Base-by-base conservation (phyloP, 2,888 invertebrate species). In the Acleris emargana region DNA sequence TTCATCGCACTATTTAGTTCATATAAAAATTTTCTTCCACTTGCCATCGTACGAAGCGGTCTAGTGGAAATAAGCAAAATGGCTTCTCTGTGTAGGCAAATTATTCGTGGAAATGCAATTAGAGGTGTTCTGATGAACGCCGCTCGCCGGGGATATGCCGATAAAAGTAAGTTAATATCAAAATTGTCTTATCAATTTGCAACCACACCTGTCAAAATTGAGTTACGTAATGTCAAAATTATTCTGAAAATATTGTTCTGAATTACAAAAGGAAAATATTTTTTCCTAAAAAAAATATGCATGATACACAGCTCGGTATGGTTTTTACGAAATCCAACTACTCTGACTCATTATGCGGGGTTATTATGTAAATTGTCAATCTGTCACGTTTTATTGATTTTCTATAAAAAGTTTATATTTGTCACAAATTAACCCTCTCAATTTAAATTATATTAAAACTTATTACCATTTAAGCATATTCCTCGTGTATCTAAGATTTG, bases 21-120 rank as follows among this genome's bases (percentile, higher is more conserved):
- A 69, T 69, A 68, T 76, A 76, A 45, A 80, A 77, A 70, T 71
- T 75, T 73, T 76, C 67, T 73, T 73, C 73, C 85, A 88, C 86
- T 91, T 88, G 88, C 89, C 79, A 83, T 89, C 87, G 88, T 85
- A 75, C 87, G 88, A 91, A 87, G 84, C 88, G 89, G 83, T 88
- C 86, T 86, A 86, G 88, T 89, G 86, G 76, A 85, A 77, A 78
- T 74, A 76, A 78, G 76, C 77, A 93, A 93, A 94, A 96, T 96
- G 96, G 96, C 96, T 90, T 95, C 96, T 76, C 88, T 96, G 84
- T 96, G 95, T 92, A 94, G 95, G 90, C 95, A 95, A 93, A 93
- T 95, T 87, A 88, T 94, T 79, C 89, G 94, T 69, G 94, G 93
- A 91, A 91, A 94, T 82, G 94, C 94, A 76, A 93, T 94, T 82